These are phyloP conservation scores for Mesoligia furuncula DNA, from an alignment of 2,888 invertebrate genomes.

Conservation along the genomic window DNA sequence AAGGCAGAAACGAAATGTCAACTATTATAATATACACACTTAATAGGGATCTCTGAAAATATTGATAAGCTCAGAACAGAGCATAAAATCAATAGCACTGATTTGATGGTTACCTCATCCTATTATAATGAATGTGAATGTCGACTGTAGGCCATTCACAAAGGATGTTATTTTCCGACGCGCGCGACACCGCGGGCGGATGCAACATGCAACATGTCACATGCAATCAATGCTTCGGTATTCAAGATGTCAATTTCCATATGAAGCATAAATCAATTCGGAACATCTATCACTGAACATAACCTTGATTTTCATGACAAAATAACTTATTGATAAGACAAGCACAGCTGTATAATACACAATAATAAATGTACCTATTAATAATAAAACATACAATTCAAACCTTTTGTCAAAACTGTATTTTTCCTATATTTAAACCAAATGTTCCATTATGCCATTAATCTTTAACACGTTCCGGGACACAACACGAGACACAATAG, in stretches of 20 bases:
- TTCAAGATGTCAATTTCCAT: neutral
- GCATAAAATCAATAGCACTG: neutral
- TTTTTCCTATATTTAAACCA: neutral
- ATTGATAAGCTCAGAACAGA: neutral
- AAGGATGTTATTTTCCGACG: neutral
- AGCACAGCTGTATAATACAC: constrained; percentile 23
- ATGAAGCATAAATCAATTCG: neutral
- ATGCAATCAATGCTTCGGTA: neutral
- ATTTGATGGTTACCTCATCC: neutral
- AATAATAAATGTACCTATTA: neutral
- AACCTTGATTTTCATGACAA: neutral
- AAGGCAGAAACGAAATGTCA: neutral
- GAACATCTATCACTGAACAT: neutral
- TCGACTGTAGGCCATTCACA: neutral
- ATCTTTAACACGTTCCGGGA: too few species aligned
- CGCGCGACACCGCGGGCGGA: neutral
- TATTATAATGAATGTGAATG: constrained; percentile 6
- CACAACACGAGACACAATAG: too few species aligned
- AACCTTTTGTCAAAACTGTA: neutral
- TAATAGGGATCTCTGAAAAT: neutral
- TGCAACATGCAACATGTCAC: constrained; percentile 3
- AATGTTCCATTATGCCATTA: neutral
- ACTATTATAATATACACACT: neutral
- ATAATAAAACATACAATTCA: neutral
- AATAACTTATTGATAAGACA: constrained; percentile 4